Percentiles rank a stretch among this genome's conserved stretches.
phyloP scores from a whole-genome alignment of 2,113 vertebrate species.

The Aphyosemion australe region DNA sequence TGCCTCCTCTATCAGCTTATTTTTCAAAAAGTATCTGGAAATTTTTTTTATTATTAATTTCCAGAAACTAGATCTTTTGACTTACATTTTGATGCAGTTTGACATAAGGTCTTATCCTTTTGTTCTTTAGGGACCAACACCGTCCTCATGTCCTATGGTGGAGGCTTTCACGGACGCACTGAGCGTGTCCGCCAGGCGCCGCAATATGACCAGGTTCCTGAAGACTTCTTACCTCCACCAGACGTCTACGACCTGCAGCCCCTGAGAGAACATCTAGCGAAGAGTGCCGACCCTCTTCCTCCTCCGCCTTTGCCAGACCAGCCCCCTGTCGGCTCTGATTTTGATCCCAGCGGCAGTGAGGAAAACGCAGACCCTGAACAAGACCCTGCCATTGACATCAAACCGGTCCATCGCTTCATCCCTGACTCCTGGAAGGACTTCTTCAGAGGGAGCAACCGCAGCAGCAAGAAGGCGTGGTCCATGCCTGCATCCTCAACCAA shows the following conservation, averaged over 20 bases:
- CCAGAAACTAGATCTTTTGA: background rate
- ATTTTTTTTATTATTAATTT: too few relatives aligned
- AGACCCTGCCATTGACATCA: slow-evolving; percentile 82
- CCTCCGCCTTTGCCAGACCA: slow-evolving; percentile 88
- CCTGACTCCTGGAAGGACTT: slow-evolving; percentile 98
- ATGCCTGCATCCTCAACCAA: slow-evolving; percentile 72
- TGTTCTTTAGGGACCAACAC: slow-evolving; percentile 64
- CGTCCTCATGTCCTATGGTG: slow-evolving; percentile 79
- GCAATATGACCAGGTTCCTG: slow-evolving; percentile 78
- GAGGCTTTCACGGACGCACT: slow-evolving; percentile 64
- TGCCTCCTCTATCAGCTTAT: too few relatives aligned
- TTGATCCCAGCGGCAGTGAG: slow-evolving; percentile 75
- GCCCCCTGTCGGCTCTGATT: slow-evolving; percentile 84
- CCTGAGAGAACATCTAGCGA: slow-evolving; percentile 71
- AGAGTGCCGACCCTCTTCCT: slow-evolving; percentile 81
- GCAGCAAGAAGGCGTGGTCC: slow-evolving; percentile 72
- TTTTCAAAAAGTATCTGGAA: too few relatives aligned
- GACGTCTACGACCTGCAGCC: slow-evolving; percentile 34
- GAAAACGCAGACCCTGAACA: slow-evolving; percentile 42
- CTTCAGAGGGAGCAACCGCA: slow-evolving; percentile 79
- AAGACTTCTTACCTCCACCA: slow-evolving; percentile 43
- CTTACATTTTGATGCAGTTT: background rate
- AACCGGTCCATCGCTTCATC: slow-evolving; percentile 91
- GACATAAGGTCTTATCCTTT: background rate
- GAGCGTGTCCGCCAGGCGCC: slow-evolving; percentile 67